Conservation (phyloP, 2,797 vertebrate genomes). For the Nannoperca obscura region DNA sequence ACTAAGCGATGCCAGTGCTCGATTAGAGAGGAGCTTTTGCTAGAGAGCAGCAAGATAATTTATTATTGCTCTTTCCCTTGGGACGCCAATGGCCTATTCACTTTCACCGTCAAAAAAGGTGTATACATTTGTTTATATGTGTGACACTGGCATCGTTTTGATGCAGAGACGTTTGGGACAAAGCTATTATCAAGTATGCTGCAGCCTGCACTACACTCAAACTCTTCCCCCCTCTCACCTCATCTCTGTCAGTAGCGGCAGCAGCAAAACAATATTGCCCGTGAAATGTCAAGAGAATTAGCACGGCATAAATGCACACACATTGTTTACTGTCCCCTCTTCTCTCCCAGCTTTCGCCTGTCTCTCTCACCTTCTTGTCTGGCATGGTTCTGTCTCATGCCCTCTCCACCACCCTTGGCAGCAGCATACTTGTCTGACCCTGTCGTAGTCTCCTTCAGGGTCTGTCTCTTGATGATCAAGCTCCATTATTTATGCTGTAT, state of each 20-base stretch:
- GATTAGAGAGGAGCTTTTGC: slow-evolving; percentile 77
- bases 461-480: slow-evolving; percentile 71
- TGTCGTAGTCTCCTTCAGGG: slow-evolving; percentile 74
- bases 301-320: slow-evolving; percentile 56
- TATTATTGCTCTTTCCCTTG: slow-evolving; percentile 66
- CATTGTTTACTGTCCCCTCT: slow-evolving; percentile 57
- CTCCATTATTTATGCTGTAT: slow-evolving; percentile 86
- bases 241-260: slow-evolving; percentile 31
- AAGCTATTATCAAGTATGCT: slow-evolving; percentile 51
- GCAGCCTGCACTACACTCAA: slow-evolving; percentile 45
- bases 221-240: slow-evolving; percentile 50
- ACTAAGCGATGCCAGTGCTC: slow-evolving; percentile 67
- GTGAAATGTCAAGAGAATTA: slow-evolving; percentile 78
- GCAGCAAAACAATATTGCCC: slow-evolving; percentile 58
- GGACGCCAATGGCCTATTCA: slow-evolving; percentile 55
- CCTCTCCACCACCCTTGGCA: slow-evolving; percentile 53
- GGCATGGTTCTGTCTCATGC: slow-evolving; percentile 28
- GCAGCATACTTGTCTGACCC: slow-evolving; percentile 77
- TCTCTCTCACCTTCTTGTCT: slow-evolving; percentile 53
- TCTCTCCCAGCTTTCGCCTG: slow-evolving; percentile 46
- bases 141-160: slow-evolving; percentile 10
- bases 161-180: slow-evolving; percentile 48
- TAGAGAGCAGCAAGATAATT: slow-evolving; percentile 73
- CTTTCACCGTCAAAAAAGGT: slow-evolving; percentile 40
- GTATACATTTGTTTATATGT: slow-evolving; percentile 43